These are phyloP conservation scores for Saccostrea cuccullata DNA, from an alignment of 1,140 invertebrate genomes.

Conservation along the genomic window DNA sequence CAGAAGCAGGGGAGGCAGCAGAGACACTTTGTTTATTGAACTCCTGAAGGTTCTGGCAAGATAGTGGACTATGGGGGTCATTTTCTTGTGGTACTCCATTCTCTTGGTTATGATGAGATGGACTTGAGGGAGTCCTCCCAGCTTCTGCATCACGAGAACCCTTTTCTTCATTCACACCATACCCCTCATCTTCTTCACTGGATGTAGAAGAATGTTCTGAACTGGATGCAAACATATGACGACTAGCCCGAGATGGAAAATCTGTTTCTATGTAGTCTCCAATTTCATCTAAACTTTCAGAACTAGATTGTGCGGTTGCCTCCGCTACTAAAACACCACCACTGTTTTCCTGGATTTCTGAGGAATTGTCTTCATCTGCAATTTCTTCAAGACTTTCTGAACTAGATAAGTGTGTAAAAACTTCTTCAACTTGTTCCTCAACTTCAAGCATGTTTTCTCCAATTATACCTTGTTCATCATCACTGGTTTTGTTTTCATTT, in stretches of 20 bases:
- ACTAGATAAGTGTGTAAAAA: conserved; percentile 10
- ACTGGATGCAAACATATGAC: conserved; percentile 69
- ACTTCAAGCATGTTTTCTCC: background rate
- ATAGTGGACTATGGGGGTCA: background rate
- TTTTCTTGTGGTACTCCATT: conserved; percentile 1
- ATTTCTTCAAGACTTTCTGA: conserved; percentile 13
- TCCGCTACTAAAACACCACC: background rate
- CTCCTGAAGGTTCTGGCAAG: conserved; percentile 30
- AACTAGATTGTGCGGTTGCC: conserved; percentile 41
- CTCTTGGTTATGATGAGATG: background rate
- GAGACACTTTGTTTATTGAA: background rate
- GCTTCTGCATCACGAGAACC: conserved; percentile 42
- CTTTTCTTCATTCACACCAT: conserved; percentile 54
- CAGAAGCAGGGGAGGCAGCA: background rate
- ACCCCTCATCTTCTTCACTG: conserved; percentile 64
- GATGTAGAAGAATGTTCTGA: conserved; percentile 65
- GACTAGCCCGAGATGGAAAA: conserved; percentile 66
- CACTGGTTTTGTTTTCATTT: conserved; percentile 18
- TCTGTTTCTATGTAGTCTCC: conserved; percentile 76
- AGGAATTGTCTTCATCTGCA: conserved; percentile 16
- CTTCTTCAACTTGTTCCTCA: conserved; percentile 13
- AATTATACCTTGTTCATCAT: background rate
- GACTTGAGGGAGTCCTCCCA: conserved; percentile 47
- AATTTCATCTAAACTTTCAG: conserved; percentile 68
- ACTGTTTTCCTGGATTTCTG: background rate